phyloP scores from a whole-genome alignment of 2,113 vertebrate species.

The Calyptomena viridis region DNA sequence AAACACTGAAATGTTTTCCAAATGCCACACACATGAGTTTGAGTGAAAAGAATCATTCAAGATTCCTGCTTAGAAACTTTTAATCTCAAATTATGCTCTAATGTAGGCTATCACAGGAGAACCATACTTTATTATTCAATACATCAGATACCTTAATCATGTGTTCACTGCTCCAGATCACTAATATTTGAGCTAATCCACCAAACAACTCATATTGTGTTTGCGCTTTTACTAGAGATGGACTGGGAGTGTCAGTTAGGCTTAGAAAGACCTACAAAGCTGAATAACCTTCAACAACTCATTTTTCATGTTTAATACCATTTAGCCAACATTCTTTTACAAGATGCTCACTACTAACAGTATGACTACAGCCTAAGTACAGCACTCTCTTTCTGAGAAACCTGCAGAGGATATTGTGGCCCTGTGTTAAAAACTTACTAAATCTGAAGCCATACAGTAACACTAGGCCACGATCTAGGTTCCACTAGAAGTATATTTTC shows the following conservation, averaged over 20 bases:
- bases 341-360: background rate
- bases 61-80: background rate
- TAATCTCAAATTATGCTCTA: background rate
- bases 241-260: background rate
- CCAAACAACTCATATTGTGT: background rate
- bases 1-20: background rate
- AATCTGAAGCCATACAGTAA: background rate
- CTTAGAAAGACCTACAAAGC: background rate
- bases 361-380: background rate
- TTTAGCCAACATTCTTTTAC: background rate
- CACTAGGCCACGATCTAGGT: background rate
- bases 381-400: background rate
- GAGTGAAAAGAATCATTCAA: background rate
- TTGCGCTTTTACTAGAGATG: background rate
- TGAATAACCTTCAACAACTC: background rate
- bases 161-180: background rate
- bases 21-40: background rate
- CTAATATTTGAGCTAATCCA: background rate
- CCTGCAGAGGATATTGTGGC: background rate
- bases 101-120: background rate
- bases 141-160: background rate
- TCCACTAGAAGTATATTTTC: background rate
- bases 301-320: background rate
- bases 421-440: background rate
- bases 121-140: background rate